phyloP scores from a whole-genome alignment of 2,888 invertebrate species.

The Tetrapedia diversipes region DNA sequence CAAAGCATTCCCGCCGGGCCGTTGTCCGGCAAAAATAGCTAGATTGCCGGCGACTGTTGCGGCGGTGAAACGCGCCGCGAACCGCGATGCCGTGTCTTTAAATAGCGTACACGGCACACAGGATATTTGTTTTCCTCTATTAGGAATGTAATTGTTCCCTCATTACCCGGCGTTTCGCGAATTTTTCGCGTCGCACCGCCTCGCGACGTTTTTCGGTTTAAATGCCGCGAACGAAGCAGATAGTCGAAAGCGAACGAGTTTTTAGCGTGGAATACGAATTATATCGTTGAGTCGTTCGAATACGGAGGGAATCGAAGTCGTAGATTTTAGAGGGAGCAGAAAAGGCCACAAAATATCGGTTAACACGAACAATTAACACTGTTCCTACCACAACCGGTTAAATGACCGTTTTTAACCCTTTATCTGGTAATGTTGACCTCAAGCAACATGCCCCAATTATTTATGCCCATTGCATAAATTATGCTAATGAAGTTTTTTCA shows the following conservation, averaged over 20 bases:
- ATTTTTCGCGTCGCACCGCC: neutral
- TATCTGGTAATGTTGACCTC: too few species aligned
- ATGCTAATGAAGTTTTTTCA: too few species aligned
- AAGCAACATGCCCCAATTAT: too few species aligned
- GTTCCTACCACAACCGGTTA: too few species aligned
- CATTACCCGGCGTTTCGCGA: neutral
- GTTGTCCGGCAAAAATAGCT: slow-evolving; percentile 65
- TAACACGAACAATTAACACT: too few species aligned
- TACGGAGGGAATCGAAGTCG: neutral
- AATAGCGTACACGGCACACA: slow-evolving; percentile 12
- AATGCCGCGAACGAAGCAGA: neutral
- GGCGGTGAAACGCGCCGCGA: slow-evolving; percentile 33
- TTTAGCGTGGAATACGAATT: neutral
- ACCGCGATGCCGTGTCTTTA: slow-evolving; percentile 33
- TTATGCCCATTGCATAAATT: too few species aligned
- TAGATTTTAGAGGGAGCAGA: too few species aligned
- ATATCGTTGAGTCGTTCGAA: neutral
- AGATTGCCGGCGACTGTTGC: slow-evolving; percentile 56
- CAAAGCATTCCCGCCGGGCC: slow-evolving; percentile 66
- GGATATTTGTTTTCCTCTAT: slow-evolving; percentile 36
- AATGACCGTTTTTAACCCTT: too few species aligned
- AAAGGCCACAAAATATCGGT: too few species aligned
- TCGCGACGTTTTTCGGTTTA: neutral
- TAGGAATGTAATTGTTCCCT: slow-evolving; percentile 11
- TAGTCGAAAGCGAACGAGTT: neutral